These are phyloP conservation scores for Centropus unirufus DNA, from an alignment of 2,113 vertebrate genomes.

Conservation along the genomic window DNA sequence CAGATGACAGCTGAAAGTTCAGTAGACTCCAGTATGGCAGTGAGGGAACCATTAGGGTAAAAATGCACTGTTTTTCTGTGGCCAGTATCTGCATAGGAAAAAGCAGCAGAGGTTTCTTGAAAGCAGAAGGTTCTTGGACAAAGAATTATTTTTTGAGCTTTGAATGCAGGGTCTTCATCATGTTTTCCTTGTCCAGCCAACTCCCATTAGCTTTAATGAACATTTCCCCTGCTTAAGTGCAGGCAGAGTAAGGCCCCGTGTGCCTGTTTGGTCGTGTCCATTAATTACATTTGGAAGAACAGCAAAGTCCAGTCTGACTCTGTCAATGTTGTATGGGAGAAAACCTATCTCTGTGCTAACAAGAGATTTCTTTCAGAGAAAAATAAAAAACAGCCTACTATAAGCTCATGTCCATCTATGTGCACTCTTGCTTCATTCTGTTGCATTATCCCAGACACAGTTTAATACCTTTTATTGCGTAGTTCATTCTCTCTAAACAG, in stretches of 20 bases:
- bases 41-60: not conserved
- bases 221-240: not conserved
- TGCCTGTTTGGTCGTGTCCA: not conserved
- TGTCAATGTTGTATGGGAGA: rapidly evolving
- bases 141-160: not conserved
- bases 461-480: not conserved
- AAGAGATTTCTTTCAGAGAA: not conserved
- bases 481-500: not conserved
- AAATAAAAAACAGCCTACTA: not conserved
- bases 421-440: not conserved
- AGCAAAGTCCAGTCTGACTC: not conserved
- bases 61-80: not conserved
- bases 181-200: not conserved
- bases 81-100: not conserved
- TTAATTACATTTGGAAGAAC: slow-evolving; percentile 31
- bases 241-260: not conserved
- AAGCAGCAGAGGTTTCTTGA: not conserved
- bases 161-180: not conserved
- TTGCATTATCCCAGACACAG: not conserved
- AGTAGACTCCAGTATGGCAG: not conserved
- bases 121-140: not conserved
- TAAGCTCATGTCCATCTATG: not conserved
- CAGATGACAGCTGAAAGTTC: slow-evolving; percentile 58
- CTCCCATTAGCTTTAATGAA: not conserved
- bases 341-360: not conserved